Evolutionary conservation across 1,140 invertebrate species (phyloP).

Genomic region (Metopolophium dirhodum): DNA sequence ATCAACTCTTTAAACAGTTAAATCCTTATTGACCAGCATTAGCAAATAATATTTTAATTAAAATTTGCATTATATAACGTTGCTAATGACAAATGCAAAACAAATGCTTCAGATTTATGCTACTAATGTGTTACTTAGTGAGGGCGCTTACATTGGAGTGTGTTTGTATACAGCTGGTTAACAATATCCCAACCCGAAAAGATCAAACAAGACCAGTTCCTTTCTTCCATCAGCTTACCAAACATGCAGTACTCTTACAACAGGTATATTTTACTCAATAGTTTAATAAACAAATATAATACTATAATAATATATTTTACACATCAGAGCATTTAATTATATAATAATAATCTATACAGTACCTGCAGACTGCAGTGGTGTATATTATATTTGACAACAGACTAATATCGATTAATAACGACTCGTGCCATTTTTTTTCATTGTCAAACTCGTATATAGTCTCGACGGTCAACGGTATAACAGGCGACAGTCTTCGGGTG

Average conservation of each 20-base stretch:
- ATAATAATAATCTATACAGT: background rate
- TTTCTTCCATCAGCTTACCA: conserved; percentile 53
- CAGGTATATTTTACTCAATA: conserved; percentile 35
- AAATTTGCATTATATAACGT: conserved; percentile 55
- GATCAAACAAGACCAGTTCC: conserved; percentile 55
- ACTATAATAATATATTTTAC: background rate
- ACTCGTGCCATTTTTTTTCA: background rate
- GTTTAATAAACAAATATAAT: conserved; percentile 13
- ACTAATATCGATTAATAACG: background rate
- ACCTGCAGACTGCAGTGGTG: too few relatives aligned
- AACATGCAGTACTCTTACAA: conserved; percentile 39
- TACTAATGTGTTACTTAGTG: conserved; percentile 57
- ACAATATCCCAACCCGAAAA: conserved; percentile 53
- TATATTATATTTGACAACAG: background rate
- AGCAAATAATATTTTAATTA: conserved; percentile 39
- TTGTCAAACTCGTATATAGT: background rate
- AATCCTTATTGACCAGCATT: conserved; percentile 26
- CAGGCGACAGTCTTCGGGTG: conserved; percentile 71
- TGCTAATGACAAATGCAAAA: conserved; percentile 54
- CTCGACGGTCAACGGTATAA: background rate
- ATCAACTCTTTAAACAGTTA: background rate
- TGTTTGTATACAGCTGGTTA: conserved; percentile 57
- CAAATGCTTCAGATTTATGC: conserved; percentile 57
- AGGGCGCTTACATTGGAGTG: conserved; percentile 57
- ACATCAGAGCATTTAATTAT: background rate